Conservation (phyloP, 2,113 vertebrate species). For the Motacilla alba region DNA sequence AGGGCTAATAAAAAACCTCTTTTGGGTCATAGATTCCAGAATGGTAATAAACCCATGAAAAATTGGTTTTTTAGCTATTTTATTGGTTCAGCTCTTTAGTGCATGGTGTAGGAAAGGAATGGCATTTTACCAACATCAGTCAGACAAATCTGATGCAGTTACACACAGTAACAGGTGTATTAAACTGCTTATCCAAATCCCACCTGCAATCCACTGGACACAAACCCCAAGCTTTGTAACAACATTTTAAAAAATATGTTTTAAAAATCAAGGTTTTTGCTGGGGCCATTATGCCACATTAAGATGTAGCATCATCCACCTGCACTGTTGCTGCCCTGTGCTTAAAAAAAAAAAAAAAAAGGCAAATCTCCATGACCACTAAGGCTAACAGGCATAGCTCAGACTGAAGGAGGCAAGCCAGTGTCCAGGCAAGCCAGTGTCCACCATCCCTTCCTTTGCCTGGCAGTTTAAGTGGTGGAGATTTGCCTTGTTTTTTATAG, state of each 20-base stretch:
- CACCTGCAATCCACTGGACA: not conserved
- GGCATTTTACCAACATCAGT: not conserved
- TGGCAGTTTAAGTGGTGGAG: not conserved
- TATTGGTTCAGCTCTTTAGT: not conserved
- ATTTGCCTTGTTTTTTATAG: not conserved
- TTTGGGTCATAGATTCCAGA: not conserved
- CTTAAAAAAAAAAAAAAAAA: not conserved
- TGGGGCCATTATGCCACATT: too few relatives aligned
- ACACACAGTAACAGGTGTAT: not conserved
- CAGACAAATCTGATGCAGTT: not conserved
- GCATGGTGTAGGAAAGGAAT: not conserved
- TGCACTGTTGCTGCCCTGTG: not conserved
- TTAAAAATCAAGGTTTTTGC: not conserved
- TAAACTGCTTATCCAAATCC: not conserved
- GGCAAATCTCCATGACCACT: not conserved
- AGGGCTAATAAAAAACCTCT: not conserved
- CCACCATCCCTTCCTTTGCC: not conserved
- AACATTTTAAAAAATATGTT: not conserved
- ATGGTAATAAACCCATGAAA: not conserved
- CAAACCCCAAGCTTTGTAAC: not conserved
- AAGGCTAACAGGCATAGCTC: not conserved
- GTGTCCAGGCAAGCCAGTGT: too few relatives aligned
- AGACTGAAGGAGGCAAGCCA: not conserved
- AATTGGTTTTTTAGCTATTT: not conserved
- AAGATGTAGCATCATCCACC: not conserved